Percentiles rank a stretch among this genome's conserved stretches.
phyloP scores from a whole-genome alignment of 1,140 invertebrate genomes.

The Bombus superbus region DNA sequence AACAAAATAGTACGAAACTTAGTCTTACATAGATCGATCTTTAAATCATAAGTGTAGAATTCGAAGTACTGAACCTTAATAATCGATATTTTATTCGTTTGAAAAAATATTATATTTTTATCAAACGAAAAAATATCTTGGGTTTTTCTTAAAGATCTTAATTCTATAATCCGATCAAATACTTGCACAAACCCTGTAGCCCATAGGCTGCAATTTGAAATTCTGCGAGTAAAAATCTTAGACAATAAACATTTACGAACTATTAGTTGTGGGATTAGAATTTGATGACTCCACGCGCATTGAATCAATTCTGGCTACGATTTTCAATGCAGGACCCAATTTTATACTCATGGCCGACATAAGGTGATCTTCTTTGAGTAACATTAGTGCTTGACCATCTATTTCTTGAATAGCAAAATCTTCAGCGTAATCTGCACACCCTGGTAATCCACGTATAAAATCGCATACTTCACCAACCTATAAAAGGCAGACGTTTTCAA shows the following conservation, averaged over 20 bases:
- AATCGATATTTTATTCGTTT: not conserved
- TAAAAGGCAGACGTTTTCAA: conserved; percentile 29
- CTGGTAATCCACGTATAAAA: conserved; percentile 92
- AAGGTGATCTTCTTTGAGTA: conserved; percentile 97
- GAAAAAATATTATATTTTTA: not conserved
- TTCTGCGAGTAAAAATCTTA: conserved; percentile 21
- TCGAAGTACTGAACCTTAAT: conserved; percentile 12
- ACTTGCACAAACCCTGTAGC: conserved; percentile 76
- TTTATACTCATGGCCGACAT: conserved; percentile 98
- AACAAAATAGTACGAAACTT: conserved; percentile 19
- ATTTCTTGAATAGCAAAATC: conserved; percentile 98
- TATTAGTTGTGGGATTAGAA: conserved; percentile 74
- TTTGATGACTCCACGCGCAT: conserved; percentile 85
- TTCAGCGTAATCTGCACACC: conserved; percentile 96
- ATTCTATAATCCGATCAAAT: conserved; percentile 39
- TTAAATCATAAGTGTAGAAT: conserved; percentile 19
- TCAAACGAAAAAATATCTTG: conserved; percentile 11
- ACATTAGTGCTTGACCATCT: conserved; percentile 95
- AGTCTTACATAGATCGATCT: conserved; percentile 44
- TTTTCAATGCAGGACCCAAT: conserved; percentile 96
- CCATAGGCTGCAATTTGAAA: conserved; percentile 54
- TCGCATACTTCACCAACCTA: conserved; percentile 91
- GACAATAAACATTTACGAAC: conserved; percentile 65
- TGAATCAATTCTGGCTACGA: conserved; percentile 93
- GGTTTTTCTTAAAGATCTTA: conserved; percentile 26